These are phyloP conservation scores for Cyanistes caeruleus DNA, from an alignment of 2,113 vertebrate genomes.

Conservation along the genomic window DNA sequence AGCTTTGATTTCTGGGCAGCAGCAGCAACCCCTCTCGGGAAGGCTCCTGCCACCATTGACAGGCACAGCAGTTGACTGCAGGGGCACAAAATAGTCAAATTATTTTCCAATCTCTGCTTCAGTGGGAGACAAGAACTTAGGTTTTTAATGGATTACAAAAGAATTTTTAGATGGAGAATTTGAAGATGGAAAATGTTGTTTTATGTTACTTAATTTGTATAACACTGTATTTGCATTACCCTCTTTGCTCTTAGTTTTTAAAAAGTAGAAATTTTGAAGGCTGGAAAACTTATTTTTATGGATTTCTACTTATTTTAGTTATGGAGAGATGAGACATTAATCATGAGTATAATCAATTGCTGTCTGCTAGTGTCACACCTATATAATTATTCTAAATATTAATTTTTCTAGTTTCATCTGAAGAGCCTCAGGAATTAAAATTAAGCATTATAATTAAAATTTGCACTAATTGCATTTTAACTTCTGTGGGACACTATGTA, in stretches of 20 bases:
- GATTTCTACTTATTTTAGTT: not conserved
- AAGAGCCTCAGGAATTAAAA: not conserved
- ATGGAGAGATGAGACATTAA: not conserved
- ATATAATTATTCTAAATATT: not conserved
- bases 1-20: not conserved
- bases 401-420: not conserved
- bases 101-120: not conserved
- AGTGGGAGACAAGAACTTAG: not conserved
- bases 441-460: not conserved
- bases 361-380: not conserved
- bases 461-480: not conserved
- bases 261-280: not conserved
- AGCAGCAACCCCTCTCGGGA: not conserved
- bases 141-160: not conserved
- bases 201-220: not conserved
- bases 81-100: not conserved
- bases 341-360: not conserved
- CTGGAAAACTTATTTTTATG: not conserved
- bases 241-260: not conserved
- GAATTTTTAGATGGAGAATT: not conserved
- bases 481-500: accelerated
- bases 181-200: not conserved
- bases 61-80: not conserved
- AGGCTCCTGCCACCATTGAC: not conserved
- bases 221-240: not conserved